A percentile compares a stretch with the other conserved stretches of the same genome.
Evolutionary conservation across 2,888 invertebrate genomes (phyloP).

Genomic region (Sinodicranocentrus sp.): DNA sequence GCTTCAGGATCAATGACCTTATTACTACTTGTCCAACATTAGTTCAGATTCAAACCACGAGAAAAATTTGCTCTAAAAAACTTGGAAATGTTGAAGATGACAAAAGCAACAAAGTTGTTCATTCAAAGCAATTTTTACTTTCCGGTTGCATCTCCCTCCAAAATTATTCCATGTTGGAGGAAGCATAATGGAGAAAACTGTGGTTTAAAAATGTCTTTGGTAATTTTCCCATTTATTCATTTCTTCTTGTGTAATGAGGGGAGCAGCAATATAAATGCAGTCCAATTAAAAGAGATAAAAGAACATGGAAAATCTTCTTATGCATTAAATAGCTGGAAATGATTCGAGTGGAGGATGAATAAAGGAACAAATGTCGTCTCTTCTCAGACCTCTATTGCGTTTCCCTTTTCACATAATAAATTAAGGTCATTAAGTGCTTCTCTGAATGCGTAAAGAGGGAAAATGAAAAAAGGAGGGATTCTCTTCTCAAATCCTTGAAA

Average conservation of each 20-base stretch:
- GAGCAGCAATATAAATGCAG: slow-evolving; percentile 58
- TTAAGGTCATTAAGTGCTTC: slow-evolving; percentile 52
- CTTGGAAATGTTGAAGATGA: not conserved
- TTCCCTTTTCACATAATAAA: slow-evolving; percentile 39
- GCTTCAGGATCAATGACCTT: no score
- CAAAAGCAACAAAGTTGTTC: not conserved
- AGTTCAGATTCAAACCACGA: no score
- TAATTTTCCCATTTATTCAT: not conserved
- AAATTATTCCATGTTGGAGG: not conserved
- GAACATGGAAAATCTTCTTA: slow-evolving; percentile 28
- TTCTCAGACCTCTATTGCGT: not conserved
- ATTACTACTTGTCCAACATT: no score
- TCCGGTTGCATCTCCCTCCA: not conserved
- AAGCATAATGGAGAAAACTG: not conserved
- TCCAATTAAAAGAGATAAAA: slow-evolving; percentile 56
- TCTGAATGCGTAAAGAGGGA: slow-evolving; percentile 1
- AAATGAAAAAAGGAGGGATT: no score
- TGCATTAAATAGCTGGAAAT: not conserved
- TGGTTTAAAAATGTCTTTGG: not conserved
- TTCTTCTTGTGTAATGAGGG: not conserved
- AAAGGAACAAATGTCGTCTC: not conserved
- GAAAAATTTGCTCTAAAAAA: not conserved
- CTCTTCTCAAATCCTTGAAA: no score
- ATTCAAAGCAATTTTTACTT: not conserved
- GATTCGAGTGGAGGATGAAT: not conserved